Base-by-base conservation (phyloP, 2,797 vertebrate genomes). In the Mormyrus hasselquistii region DNA sequence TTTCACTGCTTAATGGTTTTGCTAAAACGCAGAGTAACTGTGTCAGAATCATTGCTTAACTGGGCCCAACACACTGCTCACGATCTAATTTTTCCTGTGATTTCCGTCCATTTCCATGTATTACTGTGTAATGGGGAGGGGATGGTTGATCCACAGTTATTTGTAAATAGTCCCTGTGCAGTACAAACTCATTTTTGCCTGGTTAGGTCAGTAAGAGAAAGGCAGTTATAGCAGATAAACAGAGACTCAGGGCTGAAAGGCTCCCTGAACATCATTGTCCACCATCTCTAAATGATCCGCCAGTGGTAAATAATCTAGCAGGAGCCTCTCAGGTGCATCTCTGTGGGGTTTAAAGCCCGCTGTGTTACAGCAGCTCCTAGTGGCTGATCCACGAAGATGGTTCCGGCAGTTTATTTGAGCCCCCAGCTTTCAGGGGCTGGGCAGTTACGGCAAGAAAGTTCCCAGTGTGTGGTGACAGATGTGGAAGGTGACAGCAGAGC, bases 161-260 rank as follows among this genome's bases (percentile, higher is more conserved):
- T 86, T 69, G 8, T 55, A 88, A 62, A 90, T 88, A 25, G 62
- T 53, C 92, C 92, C 38, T 52, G 65, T 90, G 92, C 88, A 91
- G 88, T 89, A 90, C 87, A 76, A 89, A 91, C 90, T 92, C 89
- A 93, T 92, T 91, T 90, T 91, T 92, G 88, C 93, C 93, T 93
- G 87, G 90, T 92, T 65, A 65, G 88, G 14, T 86, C 91, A 89
- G 90, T 89, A 92, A 90, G 88, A 91, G 91, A 93, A 92, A 93
- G 91, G 93, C 91, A 94, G 93, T 94, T 92, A 90, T 53, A 89
- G 53, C 65, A 92, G 92, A 94, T 94, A 93, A 94, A 95, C 91
- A 91, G 89, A 83, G 89, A 90, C 91, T 92, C 90, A 83, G 69
- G 84, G 65, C 93, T 92, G 91, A 85, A 76, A 87, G 89, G 90